These are phyloP conservation scores for Denticeps clupeoides DNA, from an alignment of 2,797 vertebrate genomes.

Conservation along the genomic window DNA sequence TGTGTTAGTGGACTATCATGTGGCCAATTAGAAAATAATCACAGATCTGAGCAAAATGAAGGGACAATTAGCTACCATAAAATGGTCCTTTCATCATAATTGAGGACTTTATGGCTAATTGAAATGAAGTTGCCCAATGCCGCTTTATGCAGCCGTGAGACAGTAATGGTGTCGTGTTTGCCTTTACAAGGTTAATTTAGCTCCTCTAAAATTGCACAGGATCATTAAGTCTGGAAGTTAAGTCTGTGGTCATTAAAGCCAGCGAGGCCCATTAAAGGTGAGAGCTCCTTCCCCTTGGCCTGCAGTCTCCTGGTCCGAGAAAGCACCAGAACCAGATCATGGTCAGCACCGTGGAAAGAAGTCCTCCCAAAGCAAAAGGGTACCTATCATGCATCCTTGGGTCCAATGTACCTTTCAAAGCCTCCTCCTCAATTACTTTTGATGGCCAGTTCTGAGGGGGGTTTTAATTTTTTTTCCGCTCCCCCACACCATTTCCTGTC, in stretches of 20 bases:
- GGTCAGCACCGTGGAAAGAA: not conserved
- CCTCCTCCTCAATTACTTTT: slow-evolving; percentile 66
- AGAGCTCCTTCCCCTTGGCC: slow-evolving; percentile 34
- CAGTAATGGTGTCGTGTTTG: slow-evolving; percentile 49
- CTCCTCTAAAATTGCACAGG: slow-evolving; percentile 48
- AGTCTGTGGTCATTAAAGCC: slow-evolving; percentile 54
- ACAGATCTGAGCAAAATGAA: slow-evolving; percentile 20
- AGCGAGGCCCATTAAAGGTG: slow-evolving; percentile 46
- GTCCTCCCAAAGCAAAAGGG: not conserved
- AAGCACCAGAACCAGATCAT: slow-evolving; percentile 38
- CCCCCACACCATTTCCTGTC: not conserved
- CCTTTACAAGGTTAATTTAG: slow-evolving; percentile 62
- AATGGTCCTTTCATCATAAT: slow-evolving; percentile 37
- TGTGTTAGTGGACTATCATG: slow-evolving; percentile 22
- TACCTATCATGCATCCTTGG: slow-evolving; percentile 39
- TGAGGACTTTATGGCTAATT: slow-evolving; percentile 44
- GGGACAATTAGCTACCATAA: slow-evolving; percentile 35
- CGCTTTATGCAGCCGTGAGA: slow-evolving; percentile 39
- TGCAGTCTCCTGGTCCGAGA: slow-evolving; percentile 27
- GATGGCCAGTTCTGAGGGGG: slow-evolving; percentile 53
- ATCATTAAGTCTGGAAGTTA: slow-evolving; percentile 57
- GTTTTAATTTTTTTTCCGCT: slow-evolving; percentile 50
- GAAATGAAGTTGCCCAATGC: slow-evolving; percentile 42
- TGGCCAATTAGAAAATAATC: slow-evolving; percentile 24
- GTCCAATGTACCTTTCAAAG: slow-evolving; percentile 39